These are phyloP conservation scores for Adineta ricciae DNA, from an alignment of 2,888 invertebrate species.

Conservation along the genomic window DNA sequence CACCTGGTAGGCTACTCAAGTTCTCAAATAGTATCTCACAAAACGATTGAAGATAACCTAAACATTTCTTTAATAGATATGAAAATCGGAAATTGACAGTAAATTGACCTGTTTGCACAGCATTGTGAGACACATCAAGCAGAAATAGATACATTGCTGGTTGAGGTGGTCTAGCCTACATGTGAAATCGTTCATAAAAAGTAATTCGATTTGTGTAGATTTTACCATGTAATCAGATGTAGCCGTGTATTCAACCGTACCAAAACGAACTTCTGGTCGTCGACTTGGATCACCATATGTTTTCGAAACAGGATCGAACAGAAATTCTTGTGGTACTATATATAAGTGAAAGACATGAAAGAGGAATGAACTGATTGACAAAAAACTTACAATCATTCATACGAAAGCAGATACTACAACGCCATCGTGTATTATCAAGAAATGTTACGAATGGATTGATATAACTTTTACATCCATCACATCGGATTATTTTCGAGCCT, in stretches of 20 bases:
- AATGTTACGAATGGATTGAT: constrained; percentile 97
- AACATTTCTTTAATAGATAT: neutral
- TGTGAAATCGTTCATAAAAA: no score
- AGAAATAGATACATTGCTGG: constrained; percentile 90
- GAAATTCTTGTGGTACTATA: constrained; percentile 92
- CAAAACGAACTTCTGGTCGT: constrained; percentile 84
- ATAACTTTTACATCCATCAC: constrained; percentile 89
- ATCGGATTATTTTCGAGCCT: constrained; percentile 87
- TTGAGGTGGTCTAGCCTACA: constrained; percentile 73
- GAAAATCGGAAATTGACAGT: no score
- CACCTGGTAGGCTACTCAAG: constrained; percentile 80
- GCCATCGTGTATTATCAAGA: constrained; percentile 87
- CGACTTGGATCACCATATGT: constrained; percentile 82
- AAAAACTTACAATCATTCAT: constrained; percentile 78
- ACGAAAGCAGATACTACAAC: constrained; percentile 92
- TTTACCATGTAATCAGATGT: constrained; percentile 80
- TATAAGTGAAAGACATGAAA: constrained; percentile 34
- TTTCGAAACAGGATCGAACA: constrained; percentile 90
- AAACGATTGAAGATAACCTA: constrained; percentile 65
- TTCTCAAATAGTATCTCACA: constrained; percentile 70
- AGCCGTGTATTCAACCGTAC: constrained; percentile 95
- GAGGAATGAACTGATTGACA: neutral
- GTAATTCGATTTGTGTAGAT: no score
- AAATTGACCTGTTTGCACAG: constrained; percentile 54
- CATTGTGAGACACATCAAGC: constrained; percentile 67